These are phyloP conservation scores for Cheilosia vernalis DNA, from an alignment of 2,888 invertebrate genomes.

Conservation along the genomic window DNA sequence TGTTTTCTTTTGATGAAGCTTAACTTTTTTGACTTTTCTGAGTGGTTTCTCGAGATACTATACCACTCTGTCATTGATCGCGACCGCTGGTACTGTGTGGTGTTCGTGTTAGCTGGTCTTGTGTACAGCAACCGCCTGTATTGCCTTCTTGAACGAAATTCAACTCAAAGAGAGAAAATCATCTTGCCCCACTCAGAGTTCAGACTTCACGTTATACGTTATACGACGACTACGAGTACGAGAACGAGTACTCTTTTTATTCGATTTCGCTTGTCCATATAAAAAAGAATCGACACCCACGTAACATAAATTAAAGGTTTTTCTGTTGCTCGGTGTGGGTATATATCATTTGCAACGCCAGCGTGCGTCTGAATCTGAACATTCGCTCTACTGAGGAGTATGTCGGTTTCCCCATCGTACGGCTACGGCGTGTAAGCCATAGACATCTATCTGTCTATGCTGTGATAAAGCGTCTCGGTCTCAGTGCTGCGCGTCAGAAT, in stretches of 20 bases:
- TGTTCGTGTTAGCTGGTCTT: neutral
- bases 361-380: conserved; percentile 51
- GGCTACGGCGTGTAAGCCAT: conserved; percentile 29
- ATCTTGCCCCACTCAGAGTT: conserved; percentile 43
- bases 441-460: conserved; percentile 67
- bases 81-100: neutral
- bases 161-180: conserved; percentile 65
- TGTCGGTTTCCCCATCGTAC: conserved; percentile 53
- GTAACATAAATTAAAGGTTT: conserved; percentile 71
- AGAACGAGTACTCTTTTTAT: conserved; percentile 10
- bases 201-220: neutral
- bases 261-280: conserved; percentile 37
- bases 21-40: conserved; percentile 42
- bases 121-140: neutral
- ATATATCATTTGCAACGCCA: conserved; percentile 69
- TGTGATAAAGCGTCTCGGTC: conserved; percentile 55
- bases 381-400: conserved; percentile 29
- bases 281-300: conserved; percentile 73
- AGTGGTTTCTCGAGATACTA: conserved; percentile 42
- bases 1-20: conserved; percentile 23
- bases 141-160: neutral
- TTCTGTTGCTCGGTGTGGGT: conserved; percentile 65
- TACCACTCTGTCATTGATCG: conserved; percentile 29
- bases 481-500: conserved; percentile 51
- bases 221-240: neutral